Conservation (phyloP, 2,888 invertebrate genomes). For the Xylota segnis region DNA sequence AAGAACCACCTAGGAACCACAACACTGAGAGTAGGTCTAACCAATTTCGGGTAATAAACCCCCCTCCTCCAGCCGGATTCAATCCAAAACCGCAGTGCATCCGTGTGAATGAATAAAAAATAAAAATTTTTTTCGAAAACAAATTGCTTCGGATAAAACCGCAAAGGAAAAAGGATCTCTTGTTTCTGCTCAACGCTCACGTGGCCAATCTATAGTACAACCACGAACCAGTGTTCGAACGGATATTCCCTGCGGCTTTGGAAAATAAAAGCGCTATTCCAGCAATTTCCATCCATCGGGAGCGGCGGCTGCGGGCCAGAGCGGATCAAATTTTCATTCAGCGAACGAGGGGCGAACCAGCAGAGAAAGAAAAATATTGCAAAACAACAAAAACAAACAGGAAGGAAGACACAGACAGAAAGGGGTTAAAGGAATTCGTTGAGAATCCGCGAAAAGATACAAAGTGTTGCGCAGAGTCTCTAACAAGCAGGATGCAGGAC, state of each 20-base stretch:
- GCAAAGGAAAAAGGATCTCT: too few relatives aligned
- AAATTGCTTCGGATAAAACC: too few relatives aligned
- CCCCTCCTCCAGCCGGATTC: not conserved
- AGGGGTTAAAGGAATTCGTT: not conserved
- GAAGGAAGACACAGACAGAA: too few relatives aligned
- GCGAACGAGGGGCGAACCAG: too few relatives aligned
- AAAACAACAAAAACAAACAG: not conserved
- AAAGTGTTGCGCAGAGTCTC: too few relatives aligned
- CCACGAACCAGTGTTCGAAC: slow-evolving; percentile 3
- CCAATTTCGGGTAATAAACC: slow-evolving; percentile 24
- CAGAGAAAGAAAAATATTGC: not conserved
- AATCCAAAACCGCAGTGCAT: slow-evolving; percentile 10
- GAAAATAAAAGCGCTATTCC: slow-evolving; percentile 36
- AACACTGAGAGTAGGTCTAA: slow-evolving; percentile 9
- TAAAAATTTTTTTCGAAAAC: too few relatives aligned
- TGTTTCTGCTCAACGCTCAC: slow-evolving; percentile 30
- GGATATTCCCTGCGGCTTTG: not conserved
- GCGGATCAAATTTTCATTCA: slow-evolving; percentile 50
- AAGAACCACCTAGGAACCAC: not conserved
- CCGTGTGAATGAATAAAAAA: slow-evolving; percentile 48
- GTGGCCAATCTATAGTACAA: slow-evolving; percentile 12
- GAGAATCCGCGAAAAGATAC: too few relatives aligned
- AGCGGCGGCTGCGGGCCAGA: too few relatives aligned
- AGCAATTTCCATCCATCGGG: slow-evolving; percentile 49
- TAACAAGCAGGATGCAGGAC: slow-evolving; percentile 49